Evolutionary conservation across 2,797 vertebrate genomes (phyloP), one percentile per base, ranked within the genome.

Genomic region (Trematomus bernacchii): DNA sequence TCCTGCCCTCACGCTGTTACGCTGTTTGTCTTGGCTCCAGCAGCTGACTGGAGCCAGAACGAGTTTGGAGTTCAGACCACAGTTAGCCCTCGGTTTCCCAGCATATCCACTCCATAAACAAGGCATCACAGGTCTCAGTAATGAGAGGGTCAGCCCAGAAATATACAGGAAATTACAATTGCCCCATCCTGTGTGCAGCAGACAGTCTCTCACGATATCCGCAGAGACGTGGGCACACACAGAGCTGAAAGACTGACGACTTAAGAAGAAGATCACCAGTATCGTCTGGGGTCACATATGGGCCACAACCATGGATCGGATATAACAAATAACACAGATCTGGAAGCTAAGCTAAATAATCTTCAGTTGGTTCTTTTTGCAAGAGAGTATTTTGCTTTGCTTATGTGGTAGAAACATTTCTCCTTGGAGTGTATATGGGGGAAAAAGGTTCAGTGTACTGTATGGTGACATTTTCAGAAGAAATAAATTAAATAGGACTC

Each of bases 21-120:
- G 21, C 11, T 69, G 72, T 82, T 87, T 84, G 53, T 76, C 63
- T 85, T 85, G 80, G 85, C 83, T 81, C 14, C 50, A 48, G 76
- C 62, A n/a, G 75, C 65, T 48, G 47, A 83, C 66, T 79, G 69
- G 70, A 87, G 77, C 63, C 57, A 80, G 71, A 59, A 58, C 15
- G 19, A 58, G 65, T 85, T 58, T 80, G 42, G 52, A 82, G 73
- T 77, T 85, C 66, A 82, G 81, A 81, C 89, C 86, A 66, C 84
- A 89, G 85, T 77, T 78, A 73, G 54, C 75, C 78, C 67, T 77
- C 66, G 55, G 66, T 89, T 79, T 85, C 84, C 73, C 74, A 84
- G 80, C 83, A 77, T 57, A 84, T 75, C 75, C 71, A 66, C 74
- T 83, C 70, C 81, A 77, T 77, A 91, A 92, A 88, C 87, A 89